Percentiles rank a stretch among this genome's conserved stretches.
These are phyloP conservation scores for Dicrurus megarhynchus DNA, from an alignment of 2,113 vertebrate species.

Conservation along the genomic window DNA sequence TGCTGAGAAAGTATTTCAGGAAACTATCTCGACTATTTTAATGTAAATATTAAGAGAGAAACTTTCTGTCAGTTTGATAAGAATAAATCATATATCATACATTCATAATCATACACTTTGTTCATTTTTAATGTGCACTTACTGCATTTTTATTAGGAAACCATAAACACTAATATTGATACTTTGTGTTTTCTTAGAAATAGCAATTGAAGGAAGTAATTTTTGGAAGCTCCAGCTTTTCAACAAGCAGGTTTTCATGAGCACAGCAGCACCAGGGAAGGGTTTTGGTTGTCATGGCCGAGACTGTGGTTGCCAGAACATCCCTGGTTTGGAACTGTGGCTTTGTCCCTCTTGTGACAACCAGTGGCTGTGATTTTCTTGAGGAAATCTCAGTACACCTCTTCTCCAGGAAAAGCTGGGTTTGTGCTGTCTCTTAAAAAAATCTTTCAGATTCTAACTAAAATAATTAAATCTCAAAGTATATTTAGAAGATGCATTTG, in stretches of 20 bases:
- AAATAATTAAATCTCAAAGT: neutral
- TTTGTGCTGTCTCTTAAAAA: neutral
- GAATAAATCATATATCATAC: neutral
- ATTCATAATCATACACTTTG: neutral
- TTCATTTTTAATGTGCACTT: neutral
- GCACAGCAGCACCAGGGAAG: neutral
- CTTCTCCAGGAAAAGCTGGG: neutral
- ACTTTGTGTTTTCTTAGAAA: neutral
- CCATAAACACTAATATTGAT: neutral
- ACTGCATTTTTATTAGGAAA: neutral
- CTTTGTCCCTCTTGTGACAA: neutral
- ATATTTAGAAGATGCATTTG: neutral
- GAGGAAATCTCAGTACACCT: neutral
- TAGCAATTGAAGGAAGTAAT: neutral
- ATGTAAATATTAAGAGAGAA: neutral
- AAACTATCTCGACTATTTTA: neutral
- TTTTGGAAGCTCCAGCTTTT: neutral
- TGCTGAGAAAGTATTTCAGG: neutral
- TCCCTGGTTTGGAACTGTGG: neutral
- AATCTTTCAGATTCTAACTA: neutral
- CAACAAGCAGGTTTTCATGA: neutral
- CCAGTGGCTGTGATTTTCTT: fast-evolving
- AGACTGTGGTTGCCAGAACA: neutral
- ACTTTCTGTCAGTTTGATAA: neutral
- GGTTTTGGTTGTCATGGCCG: neutral